phyloP scores from a whole-genome alignment of 2,797 vertebrate genomes.

The Cryptoprocta ferox region DNA sequence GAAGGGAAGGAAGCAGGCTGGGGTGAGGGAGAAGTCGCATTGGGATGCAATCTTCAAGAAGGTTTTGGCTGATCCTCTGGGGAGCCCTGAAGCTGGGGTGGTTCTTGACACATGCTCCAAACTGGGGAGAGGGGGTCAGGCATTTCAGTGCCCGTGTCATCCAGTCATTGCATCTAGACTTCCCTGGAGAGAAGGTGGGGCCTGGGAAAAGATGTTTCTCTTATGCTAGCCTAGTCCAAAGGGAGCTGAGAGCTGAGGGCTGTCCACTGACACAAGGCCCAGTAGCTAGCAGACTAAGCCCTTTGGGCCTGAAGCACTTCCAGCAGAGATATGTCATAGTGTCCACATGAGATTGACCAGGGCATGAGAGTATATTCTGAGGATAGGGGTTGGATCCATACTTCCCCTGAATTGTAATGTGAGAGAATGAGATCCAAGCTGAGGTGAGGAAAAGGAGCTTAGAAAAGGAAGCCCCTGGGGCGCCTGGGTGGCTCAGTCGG shows the following conservation, averaged over 20 bases:
- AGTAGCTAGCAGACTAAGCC: background rate
- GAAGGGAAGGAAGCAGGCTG: background rate
- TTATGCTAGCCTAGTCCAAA: background rate
- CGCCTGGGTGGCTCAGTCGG: too few species aligned
- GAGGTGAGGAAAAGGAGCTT: background rate
- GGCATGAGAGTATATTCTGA: background rate
- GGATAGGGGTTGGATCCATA: background rate
- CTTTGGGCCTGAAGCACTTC: background rate
- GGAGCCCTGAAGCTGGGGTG: background rate
- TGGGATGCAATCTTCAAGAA: background rate
- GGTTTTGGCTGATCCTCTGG: background rate
- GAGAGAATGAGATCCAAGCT: background rate
- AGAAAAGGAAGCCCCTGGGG: background rate
- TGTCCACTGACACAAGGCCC: background rate
- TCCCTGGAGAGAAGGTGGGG: background rate
- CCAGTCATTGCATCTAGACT: background rate
- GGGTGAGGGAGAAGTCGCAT: background rate
- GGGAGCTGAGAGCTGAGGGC: background rate
- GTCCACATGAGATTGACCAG: background rate
- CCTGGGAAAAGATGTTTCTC: background rate
- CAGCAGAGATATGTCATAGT: background rate
- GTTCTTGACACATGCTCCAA: background rate
- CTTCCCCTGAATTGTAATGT: background rate
- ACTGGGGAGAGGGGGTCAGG: background rate
- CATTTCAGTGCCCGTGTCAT: accelerated